Conservation (phyloP, 64 coral and sea anemone genomes). For the Stylophora pistillata region DNA sequence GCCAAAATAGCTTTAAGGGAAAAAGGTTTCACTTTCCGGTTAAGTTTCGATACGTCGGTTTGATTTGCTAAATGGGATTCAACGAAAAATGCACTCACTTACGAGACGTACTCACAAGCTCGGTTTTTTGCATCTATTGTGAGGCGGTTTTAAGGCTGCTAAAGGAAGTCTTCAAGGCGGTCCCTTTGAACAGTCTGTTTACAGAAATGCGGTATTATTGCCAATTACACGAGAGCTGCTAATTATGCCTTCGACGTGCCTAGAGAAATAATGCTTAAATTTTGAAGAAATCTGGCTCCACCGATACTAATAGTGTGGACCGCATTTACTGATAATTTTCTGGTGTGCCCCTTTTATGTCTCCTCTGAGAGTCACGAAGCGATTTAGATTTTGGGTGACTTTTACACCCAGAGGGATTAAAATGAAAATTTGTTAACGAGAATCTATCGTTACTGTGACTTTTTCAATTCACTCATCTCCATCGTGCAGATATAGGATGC, state of each 20-base stretch:
- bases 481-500: background rate
- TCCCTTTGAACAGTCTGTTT: conserved; percentile 94
- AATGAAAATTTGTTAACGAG: background rate
- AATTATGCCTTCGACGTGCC: conserved; percentile 62
- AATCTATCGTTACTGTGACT: background rate
- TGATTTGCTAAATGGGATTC: conserved; percentile 40
- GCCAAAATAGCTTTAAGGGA: conserved; percentile 38
- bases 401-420: background rate
- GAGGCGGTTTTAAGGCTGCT: conserved; percentile 62
- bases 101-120: background rate
- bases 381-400: background rate
- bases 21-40: background rate
- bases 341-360: background rate
- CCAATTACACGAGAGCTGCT: conserved; percentile 88
- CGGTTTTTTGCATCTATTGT: conserved; percentile 54
- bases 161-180: conserved; percentile 75
- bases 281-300: conserved; percentile 42
- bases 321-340: conserved; percentile 45
- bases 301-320: background rate
- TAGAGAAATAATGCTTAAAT: conserved; percentile 45
- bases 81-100: conserved; percentile 30
- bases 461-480: background rate
- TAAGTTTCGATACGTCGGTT: background rate
- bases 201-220: conserved; percentile 92
- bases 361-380: background rate